A percentile compares a stretch with the other conserved stretches of the same genome.
These are phyloP conservation scores for Drosophila lacteicornis DNA, from an alignment of 1,140 invertebrate species.

Conservation along the genomic window DNA sequence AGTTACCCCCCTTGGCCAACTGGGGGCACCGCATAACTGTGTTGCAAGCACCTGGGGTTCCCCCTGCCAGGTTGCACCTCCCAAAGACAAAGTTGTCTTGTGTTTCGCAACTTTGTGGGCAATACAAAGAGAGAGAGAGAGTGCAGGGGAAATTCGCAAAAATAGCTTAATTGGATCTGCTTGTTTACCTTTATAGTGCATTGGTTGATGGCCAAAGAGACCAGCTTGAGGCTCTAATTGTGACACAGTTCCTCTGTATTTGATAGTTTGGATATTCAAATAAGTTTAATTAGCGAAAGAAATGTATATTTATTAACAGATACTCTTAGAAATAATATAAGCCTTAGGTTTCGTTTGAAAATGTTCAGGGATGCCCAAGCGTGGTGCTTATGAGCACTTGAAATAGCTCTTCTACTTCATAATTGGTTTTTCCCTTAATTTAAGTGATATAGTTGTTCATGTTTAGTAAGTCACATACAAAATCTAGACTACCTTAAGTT, in stretches of 20 bases:
- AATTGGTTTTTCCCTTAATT: background rate
- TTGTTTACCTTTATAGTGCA: conserved; percentile 34
- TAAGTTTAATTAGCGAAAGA: background rate
- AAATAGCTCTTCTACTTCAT: no score
- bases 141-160: conserved; percentile 8
- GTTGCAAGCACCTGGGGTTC: background rate
- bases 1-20: conserved; percentile 8
- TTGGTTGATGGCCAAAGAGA: conserved; percentile 12
- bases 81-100: conserved; percentile 18
- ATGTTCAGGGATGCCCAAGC: no score
- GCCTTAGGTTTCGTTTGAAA: background rate
- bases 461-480: conserved; percentile 10
- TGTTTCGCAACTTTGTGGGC: conserved; percentile 23
- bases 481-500: background rate
- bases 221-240: conserved; percentile 48
- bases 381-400: no score
- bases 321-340: background rate
- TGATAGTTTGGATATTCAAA: background rate
- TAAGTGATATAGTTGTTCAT: conserved; percentile 21
- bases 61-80: conserved; percentile 5
- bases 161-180: conserved; percentile 62
- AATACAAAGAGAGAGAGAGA: background rate
- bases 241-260: background rate
- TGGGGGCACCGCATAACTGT: background rate
- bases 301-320: conserved; percentile 38